Base-by-base conservation (phyloP, 2,888 invertebrate species). In the Pardosa pseudoannulata region DNA sequence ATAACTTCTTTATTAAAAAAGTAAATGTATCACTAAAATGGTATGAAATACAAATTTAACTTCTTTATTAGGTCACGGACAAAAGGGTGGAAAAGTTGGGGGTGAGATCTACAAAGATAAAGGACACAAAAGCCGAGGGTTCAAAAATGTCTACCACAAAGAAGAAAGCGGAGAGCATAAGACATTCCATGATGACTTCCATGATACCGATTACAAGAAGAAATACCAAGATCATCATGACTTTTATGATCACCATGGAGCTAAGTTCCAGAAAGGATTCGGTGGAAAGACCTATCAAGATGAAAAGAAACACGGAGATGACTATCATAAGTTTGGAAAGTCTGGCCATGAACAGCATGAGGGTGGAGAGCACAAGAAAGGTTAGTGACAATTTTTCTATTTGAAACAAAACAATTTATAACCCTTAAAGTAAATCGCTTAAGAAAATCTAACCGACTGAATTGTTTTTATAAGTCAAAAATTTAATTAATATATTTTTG, bases 111-210 rank as follows among this genome's bases (percentile, higher is more conserved):
- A 74, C 41, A 88, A 88, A 13, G 88, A 88, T 65, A 76, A 85
- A 41, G 88, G 88, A 1, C 83, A 85, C 65, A 88, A 88, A 39
- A 81, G 81, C 39, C 27, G 80, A 16, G 88, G 88, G 3, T 88
- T 88, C 74, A 88, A 88, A 62, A 88, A 88, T 36, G 88, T 88
- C 19, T 88, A 88, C 50, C 88, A 88, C 46, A 88, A 88, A 41
- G 88, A 88, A 32, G 88, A 88, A 41, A 79, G 76, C 28, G 88
- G 88, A 5, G 78, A 88, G 9, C 83, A 85, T 39, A 88, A 88
- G 23, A 80, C 79, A 46, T 88, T 83, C 85, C 87, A 88, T 27
- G 88, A 88, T 32, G 88, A 88, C 29, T 88, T 86, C 74, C 79
- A 85, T 39, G 88, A 88, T 27, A 88, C 74, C 31, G 88, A 88